A percentile compares a stretch with the other conserved stretches of the same genome.
phyloP scores from a whole-genome alignment of 2,113 vertebrate species.

The Ailuropoda melanoleuca region DNA sequence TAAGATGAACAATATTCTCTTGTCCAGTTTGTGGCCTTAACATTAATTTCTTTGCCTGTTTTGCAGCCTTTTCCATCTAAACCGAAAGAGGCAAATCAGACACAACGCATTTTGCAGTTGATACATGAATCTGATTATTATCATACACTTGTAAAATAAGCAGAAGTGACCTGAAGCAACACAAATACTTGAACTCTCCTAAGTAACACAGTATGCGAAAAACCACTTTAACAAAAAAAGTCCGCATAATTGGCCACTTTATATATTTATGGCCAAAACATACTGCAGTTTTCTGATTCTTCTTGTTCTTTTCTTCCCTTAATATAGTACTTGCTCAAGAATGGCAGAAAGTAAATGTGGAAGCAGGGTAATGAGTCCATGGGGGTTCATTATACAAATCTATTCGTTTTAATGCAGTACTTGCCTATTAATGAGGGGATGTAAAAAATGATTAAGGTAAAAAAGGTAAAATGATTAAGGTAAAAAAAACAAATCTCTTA shows the following conservation, averaged over 20 bases:
- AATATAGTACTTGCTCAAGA: conserved; percentile 34
- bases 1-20: not conserved
- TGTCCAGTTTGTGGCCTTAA: not conserved
- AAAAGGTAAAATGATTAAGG: conserved; percentile 18
- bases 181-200: not conserved
- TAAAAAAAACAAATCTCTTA: conserved; percentile 79
- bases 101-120: not conserved
- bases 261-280: not conserved
- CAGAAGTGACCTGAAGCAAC: not conserved
- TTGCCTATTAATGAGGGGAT: not conserved
- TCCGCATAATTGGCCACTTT: not conserved
- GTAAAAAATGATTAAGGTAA: not conserved
- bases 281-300: not conserved
- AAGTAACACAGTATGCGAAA: not conserved
- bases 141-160: not conserved
- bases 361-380: not conserved
- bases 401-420: not conserved
- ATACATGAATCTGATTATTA: not conserved
- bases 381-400: not conserved
- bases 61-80: not conserved
- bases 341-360: not conserved
- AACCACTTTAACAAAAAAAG: not conserved
- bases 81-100: not conserved
- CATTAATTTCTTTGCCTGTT: not conserved
- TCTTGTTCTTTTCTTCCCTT: not conserved